Evolutionary conservation across 1,140 invertebrate genomes (phyloP), one percentile per base, ranked within the genome.

Genomic region (Formica exsecta): DNA sequence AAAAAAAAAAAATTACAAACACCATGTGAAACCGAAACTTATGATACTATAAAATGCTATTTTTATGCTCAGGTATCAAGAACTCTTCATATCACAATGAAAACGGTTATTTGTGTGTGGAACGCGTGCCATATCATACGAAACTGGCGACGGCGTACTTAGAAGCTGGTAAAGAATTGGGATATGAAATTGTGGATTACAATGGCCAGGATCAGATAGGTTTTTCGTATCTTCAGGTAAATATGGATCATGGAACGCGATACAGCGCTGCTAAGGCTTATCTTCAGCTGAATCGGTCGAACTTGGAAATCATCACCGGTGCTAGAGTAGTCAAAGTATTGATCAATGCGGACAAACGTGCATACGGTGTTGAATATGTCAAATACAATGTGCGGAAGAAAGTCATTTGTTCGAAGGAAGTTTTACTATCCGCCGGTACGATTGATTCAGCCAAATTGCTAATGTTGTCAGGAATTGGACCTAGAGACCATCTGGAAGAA

Each of bases 401-500:
- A 32, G 95, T 96, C 0, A 94, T 93, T 8, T 96, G 95, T 0
- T 94, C 93, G 3, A 97, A 97, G 85, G 97, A 98, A 94, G 95
- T 97, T 0, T 96, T 98, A 51, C 62, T 97, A 13, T 96, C 96
- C 0, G 97, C 96, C 0, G 97, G 97, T 6, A 95, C 96, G 1
- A 96, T 97, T 13, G 97, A 97, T 87, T 96, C 96, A 0, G 96
- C 97, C 2, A 96, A 97, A 89, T 76, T 98, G 8, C 92, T 98
- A 0, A 96, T 98, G 96, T 90, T 98, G 0, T 98, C 97, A 2
- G 97, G 97, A 25, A 96, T 98, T 44, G 97, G 97, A 5, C 97
- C 97, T 0, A 95, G 92, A 77, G 94, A 96, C 38, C 96, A 98
- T 87, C 94, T 99, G 3, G 93, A 96, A 65, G 96, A 96, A 36